A percentile compares a stretch with the other conserved stretches of the same genome.
Conservation (phyloP, 2,797 vertebrate genomes). For the Peromyscus nudipes region DNA sequence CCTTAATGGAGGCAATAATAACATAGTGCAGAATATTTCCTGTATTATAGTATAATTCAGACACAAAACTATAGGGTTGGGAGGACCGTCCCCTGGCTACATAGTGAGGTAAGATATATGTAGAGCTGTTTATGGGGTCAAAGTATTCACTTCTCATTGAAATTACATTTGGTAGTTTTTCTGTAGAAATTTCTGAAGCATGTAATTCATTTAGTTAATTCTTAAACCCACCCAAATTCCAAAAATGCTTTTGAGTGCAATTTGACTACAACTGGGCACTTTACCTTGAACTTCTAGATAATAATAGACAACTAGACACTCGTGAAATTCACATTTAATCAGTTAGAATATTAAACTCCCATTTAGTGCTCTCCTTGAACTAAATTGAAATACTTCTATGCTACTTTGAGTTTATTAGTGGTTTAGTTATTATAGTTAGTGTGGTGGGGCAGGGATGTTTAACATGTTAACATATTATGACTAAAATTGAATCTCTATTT, state of each 20-base stretch:
- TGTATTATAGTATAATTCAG: neutral
- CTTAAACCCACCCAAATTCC: neutral
- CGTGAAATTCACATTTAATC: conserved; percentile 69
- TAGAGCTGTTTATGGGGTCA: neutral
- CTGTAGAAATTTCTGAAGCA: conserved; percentile 37
- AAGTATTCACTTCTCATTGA: conserved; percentile 33
- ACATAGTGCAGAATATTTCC: neutral
- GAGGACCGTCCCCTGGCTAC: neutral
- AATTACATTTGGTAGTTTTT: conserved; percentile 55
- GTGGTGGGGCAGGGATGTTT: neutral
- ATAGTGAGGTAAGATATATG: neutral
- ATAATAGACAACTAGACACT: neutral
- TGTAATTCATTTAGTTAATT: neutral
- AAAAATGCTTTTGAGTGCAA: neutral
- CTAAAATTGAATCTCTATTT: conserved; percentile 40
- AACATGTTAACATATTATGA: conserved; percentile 46
- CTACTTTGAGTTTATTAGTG: conserved; percentile 25
- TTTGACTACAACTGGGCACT: conserved; percentile 13
- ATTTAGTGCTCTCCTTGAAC: conserved; percentile 35
- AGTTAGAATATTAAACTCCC: conserved; percentile 18
- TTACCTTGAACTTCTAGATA: conserved; percentile 57
- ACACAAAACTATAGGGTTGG: neutral
- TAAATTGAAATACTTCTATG: conserved; percentile 60
- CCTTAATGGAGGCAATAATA: conserved; percentile 25
- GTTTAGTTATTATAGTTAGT: conserved; percentile 56